These are phyloP conservation scores for Chiloscyllium punctatum DNA, from an alignment of 2,797 vertebrate species.

Conservation along the genomic window DNA sequence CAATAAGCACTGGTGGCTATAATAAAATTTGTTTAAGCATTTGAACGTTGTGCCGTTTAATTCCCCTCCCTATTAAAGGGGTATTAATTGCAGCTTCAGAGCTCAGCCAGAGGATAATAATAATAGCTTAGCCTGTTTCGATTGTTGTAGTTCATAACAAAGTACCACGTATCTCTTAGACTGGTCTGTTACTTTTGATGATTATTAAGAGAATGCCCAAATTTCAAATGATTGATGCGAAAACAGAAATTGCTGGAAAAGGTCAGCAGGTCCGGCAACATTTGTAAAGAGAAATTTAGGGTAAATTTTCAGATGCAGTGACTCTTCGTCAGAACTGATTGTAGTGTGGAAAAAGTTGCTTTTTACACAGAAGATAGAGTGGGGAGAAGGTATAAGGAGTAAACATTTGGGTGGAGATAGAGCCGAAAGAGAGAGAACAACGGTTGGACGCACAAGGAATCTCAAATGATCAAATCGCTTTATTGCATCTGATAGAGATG, in stretches of 20 bases:
- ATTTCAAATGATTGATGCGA: not conserved
- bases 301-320: too few relatives aligned
- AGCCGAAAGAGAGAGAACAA: too few relatives aligned
- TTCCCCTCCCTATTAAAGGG: not conserved
- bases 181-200: not conserved
- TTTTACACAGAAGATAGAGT: too few relatives aligned
- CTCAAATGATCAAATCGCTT: not conserved
- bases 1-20: not conserved
- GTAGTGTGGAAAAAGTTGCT: too few relatives aligned
- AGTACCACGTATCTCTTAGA: not conserved
- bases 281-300: too few relatives aligned
- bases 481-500: not conserved
- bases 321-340: too few relatives aligned
- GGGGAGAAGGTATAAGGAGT: too few relatives aligned
- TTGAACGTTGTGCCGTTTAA: not conserved
- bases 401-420: too few relatives aligned
- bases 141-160: not conserved
- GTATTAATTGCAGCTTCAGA: not conserved
- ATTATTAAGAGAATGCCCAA: not conserved
- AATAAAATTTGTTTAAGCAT: not conserved
- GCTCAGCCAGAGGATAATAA: not conserved
- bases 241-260: too few relatives aligned
- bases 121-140: not conserved
- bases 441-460: too few relatives aligned
- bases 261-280: too few relatives aligned